Base-by-base conservation (phyloP, 2,113 vertebrate species). In the Misgurnus mizolepis region DNA sequence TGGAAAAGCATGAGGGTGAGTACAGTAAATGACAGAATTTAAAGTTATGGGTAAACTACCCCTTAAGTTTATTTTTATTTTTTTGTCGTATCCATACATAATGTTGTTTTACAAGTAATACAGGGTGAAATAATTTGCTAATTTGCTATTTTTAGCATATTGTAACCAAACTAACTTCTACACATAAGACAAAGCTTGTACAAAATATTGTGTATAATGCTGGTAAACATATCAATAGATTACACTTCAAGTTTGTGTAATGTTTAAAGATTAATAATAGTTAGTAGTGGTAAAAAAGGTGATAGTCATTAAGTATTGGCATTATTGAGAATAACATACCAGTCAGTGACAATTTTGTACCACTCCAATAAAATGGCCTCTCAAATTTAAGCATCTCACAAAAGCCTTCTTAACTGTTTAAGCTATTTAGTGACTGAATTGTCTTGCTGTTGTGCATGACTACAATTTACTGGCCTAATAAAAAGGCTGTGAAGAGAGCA, bases 361-460 rank as follows among this genome's bases (percentile, higher is more conserved):
- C 7, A 7, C 55, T 7, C 2, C 7, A 18, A 58, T 6, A 11
- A 49, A 45, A 45, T 8, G 10, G 22, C 10, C 18, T 14, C 17
- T 50, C 39, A 65, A 11, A 53, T 53, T 17, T 40, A 39, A 61
- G 7, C 22, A 22, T 15, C 49, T 56, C 34, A 56, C 15, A 43
- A 34, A 61, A 56, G 67, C 43, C 56, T 12, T 72, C 55, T 72
- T 67, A 58, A 43, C 65, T 66, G 61, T 72, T 43, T 27, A 60
- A 14, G 53, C 56, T 80, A 60, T 67, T 74, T 39, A 67, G 53
- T 60, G 14, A 67, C 15, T 61, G 60, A 15, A 74, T 2, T 67
- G 27, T 34, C 58, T n/a, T 55, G 56, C 50, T 34, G 47, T 80
- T 53, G 49, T 80, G 79, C 61, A 75, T 47, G 61, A 60, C 53